phyloP scores from a whole-genome alignment of 2,888 invertebrate genomes.

The Nemurella pictetii region DNA sequence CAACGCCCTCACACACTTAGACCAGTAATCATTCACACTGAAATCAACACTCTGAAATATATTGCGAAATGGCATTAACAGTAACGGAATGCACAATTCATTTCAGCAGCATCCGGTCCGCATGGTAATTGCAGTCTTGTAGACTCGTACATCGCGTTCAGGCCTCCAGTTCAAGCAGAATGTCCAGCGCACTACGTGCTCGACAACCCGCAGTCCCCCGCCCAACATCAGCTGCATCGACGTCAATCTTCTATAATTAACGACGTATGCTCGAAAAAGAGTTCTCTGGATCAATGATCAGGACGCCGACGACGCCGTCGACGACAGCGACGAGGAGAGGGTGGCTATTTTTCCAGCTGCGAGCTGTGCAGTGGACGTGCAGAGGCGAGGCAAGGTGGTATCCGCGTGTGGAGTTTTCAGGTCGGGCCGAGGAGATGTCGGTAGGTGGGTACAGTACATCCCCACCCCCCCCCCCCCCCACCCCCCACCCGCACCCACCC shows the following conservation, averaged over 20 bases:
- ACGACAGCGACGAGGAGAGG: not conserved
- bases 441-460: not conserved
- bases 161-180: too few species aligned
- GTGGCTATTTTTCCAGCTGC: not conserved
- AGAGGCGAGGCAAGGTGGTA: too few species aligned
- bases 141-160: too few species aligned
- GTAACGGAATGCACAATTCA: too few species aligned
- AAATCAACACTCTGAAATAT: too few species aligned
- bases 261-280: not conserved
- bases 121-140: too few species aligned
- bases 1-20: too few species aligned
- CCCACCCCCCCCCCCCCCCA: not conserved
- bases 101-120: too few species aligned
- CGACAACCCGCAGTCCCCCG: not conserved
- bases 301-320: not conserved
- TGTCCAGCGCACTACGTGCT: too few species aligned
- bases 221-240: not conserved
- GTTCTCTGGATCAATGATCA: not conserved
- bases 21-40: too few species aligned
- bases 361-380: too few species aligned
- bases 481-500: not conserved
- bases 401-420: not conserved
- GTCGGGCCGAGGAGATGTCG: not conserved
- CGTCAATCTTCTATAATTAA: not conserved
- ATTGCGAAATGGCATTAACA: too few species aligned